These are phyloP conservation scores for Caiman crocodilus DNA, from an alignment of 2,797 vertebrate species.

Conservation along the genomic window DNA sequence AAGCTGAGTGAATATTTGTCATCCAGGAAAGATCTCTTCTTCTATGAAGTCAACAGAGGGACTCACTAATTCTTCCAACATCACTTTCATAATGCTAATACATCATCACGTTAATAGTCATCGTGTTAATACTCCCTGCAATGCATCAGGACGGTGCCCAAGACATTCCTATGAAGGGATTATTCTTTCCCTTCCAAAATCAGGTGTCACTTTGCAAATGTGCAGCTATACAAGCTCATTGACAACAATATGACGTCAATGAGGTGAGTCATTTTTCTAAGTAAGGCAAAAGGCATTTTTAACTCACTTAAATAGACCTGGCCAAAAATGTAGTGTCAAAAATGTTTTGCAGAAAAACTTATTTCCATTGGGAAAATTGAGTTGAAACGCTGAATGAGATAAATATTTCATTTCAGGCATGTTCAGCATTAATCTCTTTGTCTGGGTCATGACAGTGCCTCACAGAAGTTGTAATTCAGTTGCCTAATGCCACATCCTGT, in stretches of 20 bases:
- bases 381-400: neutral
- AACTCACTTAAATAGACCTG: neutral
- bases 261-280: neutral
- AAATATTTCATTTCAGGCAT: neutral
- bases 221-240: neutral
- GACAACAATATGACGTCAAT: neutral
- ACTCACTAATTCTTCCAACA: neutral
- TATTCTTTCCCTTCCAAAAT: neutral
- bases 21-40: neutral
- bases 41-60: rapidly evolving
- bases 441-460: neutral
- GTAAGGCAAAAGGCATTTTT: neutral
- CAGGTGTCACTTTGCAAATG: neutral
- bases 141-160: neutral
- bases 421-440: neutral
- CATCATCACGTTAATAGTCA: neutral
- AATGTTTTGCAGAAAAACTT: too few relatives aligned
- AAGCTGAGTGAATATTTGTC: neutral
- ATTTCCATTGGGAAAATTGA: neutral
- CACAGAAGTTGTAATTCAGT: neutral
- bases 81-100: neutral
- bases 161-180: neutral
- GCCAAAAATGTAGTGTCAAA: neutral
- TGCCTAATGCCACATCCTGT: neutral
- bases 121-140: too few relatives aligned